Base-by-base conservation (phyloP, 2,888 invertebrate genomes). In the Chrysolina haemoptera region DNA sequence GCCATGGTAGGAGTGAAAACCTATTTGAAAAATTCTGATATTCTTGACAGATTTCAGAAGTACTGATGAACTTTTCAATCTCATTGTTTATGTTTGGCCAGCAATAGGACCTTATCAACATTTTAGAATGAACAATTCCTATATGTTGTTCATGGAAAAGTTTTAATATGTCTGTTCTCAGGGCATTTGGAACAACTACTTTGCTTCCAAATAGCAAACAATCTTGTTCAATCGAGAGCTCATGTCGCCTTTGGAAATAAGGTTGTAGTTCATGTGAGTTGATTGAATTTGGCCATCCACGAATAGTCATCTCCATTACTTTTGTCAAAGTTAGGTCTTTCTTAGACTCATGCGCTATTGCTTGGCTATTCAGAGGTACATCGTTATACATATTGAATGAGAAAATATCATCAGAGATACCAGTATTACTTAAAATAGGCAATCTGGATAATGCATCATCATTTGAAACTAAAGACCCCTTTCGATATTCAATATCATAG, bases 41-140 rank as follows among this genome's bases (percentile, higher is more conserved):
- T 53, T 68, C 16, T 59, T 80, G 78, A 74, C 79, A 80, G 14
- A 74, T 59, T 46, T 76, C 65, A 73, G 79, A 79, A 9, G 41
- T 50, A n/a, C 55, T 48, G n/a, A 77, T 76, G 71, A 70, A 77
- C 46, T 74, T 75, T 71, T 81, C 79, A 22, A 81, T 65, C 18
- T 68, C 74, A 20, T 76, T 46, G 65, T 76, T 78, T 46, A 79
- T 59, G 12, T 64, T 68, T 46, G 78, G 78, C 79, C 79, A 81
- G 22, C 35, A 62, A 22, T 76, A 73, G 9, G 76, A 72, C n/a
- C 78, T 20, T 11, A 74, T 70, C 10, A 81, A 62, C 79, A 77
- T 77, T 77, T 81, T 78, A 4, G 77, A 73, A 62, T 79, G 62
- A 27, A 78, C 74, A 35, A 80, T 72, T 11, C 79, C 81, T 41